Conservation (phyloP, 2,113 vertebrate species). For the Sceloporus undulatus region DNA sequence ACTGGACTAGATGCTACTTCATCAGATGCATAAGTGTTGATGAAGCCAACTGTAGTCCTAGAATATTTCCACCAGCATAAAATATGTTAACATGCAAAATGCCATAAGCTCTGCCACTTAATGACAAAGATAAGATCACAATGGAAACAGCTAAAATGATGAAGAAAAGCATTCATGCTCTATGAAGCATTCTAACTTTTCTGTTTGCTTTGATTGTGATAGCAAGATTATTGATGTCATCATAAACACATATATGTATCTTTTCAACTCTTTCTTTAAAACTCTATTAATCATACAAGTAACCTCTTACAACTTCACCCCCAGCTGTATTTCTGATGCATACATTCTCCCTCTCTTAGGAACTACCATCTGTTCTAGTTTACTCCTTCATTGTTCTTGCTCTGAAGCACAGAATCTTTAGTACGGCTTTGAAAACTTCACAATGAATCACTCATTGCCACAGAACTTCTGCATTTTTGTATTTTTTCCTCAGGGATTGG, state of each 20-base stretch:
- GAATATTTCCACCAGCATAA: not conserved
- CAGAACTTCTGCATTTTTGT: constrained; percentile 38
- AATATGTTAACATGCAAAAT: not conserved
- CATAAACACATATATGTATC: not conserved
- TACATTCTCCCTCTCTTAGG: constrained; percentile 52
- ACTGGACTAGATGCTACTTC: not conserved
- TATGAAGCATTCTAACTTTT: constrained; percentile 35
- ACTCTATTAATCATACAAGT: constrained; percentile 65
- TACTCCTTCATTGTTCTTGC: constrained; percentile 72
- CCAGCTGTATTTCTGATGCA: constrained; percentile 73
- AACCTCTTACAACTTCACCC: constrained; percentile 63
- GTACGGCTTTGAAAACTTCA: constrained; percentile 63
- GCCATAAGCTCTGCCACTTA: not conserved
- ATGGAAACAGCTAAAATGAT: not conserved
- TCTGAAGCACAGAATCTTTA: constrained; percentile 72
- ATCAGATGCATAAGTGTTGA: not conserved
- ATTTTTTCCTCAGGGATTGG: constrained; percentile 16
- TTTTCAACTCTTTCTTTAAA: constrained; percentile 63
- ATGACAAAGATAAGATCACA: not conserved
- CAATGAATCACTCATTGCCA: constrained; percentile 52
- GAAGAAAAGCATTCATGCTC: not conserved
- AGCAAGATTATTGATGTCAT: constrained; percentile 57
- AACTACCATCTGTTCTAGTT: constrained; percentile 76
- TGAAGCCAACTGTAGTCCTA: not conserved
- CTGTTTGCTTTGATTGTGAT: constrained; percentile 43